Conservation (phyloP, 2,113 vertebrate species). For the Empidonax alnorum region DNA sequence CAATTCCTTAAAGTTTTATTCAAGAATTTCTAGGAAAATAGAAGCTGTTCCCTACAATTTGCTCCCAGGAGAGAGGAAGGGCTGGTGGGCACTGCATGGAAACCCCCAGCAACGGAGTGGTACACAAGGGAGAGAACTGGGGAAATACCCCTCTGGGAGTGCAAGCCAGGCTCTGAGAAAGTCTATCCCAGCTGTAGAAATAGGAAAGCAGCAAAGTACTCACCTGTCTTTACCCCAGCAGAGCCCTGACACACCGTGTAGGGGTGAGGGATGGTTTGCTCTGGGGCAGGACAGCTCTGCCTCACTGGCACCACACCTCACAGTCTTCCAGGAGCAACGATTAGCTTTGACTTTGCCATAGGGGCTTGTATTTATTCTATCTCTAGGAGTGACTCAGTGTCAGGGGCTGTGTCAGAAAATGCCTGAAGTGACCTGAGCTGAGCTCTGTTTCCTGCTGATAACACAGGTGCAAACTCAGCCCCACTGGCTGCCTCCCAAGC, state of each 20-base stretch:
- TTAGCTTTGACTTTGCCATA: background rate
- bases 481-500: accelerated
- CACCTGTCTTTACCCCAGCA: background rate
- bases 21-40: background rate
- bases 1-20: background rate
- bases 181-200: background rate
- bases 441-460: background rate
- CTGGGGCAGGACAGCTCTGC: background rate
- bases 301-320: background rate
- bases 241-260: accelerated
- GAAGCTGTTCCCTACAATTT: background rate
- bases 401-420: background rate
- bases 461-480: background rate
- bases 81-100: no score
- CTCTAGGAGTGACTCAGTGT: background rate
- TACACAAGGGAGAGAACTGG: no score
- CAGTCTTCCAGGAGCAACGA: background rate
- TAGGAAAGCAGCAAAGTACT: background rate
- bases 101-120: background rate
- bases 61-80: background rate
- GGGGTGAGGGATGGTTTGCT: background rate
- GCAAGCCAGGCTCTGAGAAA: background rate
- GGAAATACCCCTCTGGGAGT: background rate
- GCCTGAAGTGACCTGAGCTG: background rate
- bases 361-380: background rate